A percentile compares a stretch with the other conserved stretches of the same genome.
These are phyloP conservation scores for Onthophagus sagittarius DNA, from an alignment of 2,888 invertebrate species.

Conservation along the genomic window DNA sequence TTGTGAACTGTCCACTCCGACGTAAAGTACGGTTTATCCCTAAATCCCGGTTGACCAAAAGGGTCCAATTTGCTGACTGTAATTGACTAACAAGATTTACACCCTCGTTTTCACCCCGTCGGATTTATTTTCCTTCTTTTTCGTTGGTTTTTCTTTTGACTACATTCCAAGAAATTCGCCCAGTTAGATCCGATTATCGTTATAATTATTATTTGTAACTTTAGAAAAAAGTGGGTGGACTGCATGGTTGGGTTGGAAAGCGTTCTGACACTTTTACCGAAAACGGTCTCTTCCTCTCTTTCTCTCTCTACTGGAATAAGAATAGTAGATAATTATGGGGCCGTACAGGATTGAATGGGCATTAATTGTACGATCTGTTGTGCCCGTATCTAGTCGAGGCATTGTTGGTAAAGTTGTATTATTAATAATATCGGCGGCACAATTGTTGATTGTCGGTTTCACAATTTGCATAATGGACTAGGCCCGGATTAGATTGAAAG, in stretches of 20 bases:
- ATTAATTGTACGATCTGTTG: background rate
- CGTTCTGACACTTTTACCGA: background rate
- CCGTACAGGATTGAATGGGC: background rate
- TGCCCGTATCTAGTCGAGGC: background rate
- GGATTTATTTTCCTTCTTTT: background rate
- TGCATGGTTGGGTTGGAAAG: background rate
- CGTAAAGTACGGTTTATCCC: conserved; percentile 34
- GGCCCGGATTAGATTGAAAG: background rate
- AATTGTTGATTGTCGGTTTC: background rate
- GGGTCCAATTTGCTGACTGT: conserved; percentile 28
- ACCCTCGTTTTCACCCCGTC: conserved; percentile 6
- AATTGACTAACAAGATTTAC: conserved; percentile 24
- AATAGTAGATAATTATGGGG: background rate
- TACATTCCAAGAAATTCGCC: background rate
- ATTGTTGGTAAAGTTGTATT: background rate
- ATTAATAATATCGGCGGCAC: background rate
- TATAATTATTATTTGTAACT: background rate
- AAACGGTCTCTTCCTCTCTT: background rate
- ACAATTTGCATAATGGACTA: background rate
- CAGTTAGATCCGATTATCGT: background rate
- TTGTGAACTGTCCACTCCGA: conserved; percentile 34
- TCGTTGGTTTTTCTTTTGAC: background rate
- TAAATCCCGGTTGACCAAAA: conserved; percentile 31
- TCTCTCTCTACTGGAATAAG: background rate
- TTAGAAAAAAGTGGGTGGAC: background rate